Evolutionary conservation across 2,113 vertebrate genomes (phyloP).

Genomic region (Psettodes erumei): DNA sequence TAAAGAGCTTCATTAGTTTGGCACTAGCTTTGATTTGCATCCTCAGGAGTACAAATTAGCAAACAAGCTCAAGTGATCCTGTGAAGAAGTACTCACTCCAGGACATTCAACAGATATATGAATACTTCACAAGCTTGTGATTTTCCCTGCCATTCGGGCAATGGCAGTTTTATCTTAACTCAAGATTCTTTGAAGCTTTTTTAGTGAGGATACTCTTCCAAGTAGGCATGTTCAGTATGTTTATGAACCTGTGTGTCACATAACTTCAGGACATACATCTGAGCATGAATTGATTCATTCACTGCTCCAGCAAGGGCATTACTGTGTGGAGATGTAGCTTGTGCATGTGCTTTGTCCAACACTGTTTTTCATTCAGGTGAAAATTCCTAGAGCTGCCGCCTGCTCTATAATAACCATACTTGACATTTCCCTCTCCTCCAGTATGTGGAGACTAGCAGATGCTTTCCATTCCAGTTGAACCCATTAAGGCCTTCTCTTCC

Average conservation of each 20-base stretch:
- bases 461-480: conserved; percentile 78
- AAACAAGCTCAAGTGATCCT: conserved; percentile 70
- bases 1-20: conserved; percentile 75
- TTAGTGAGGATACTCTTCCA: background rate
- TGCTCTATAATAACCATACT: conserved; percentile 75
- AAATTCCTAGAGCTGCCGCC: conserved; percentile 54
- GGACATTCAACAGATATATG: conserved; percentile 36
- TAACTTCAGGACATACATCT: background rate
- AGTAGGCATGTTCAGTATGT: background rate
- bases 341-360: conserved; percentile 54
- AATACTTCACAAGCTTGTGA: conserved; percentile 40
- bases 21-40: conserved; percentile 74
- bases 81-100: conserved; percentile 39
- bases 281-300: conserved; percentile 32
- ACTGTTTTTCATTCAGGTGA: conserved; percentile 65
- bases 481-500: conserved; percentile 69
- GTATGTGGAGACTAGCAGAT: conserved; percentile 75
- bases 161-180: conserved; percentile 23
- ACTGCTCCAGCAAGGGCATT: conserved; percentile 16
- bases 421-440: conserved; percentile 78
- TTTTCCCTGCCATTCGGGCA: conserved; percentile 19
- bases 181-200: background rate
- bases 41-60: conserved; percentile 77
- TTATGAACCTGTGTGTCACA: background rate
- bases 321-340: conserved; percentile 41